These are phyloP conservation scores for Pollimyrus isidori DNA, from an alignment of 2,113 vertebrate species.

Conservation along the genomic window DNA sequence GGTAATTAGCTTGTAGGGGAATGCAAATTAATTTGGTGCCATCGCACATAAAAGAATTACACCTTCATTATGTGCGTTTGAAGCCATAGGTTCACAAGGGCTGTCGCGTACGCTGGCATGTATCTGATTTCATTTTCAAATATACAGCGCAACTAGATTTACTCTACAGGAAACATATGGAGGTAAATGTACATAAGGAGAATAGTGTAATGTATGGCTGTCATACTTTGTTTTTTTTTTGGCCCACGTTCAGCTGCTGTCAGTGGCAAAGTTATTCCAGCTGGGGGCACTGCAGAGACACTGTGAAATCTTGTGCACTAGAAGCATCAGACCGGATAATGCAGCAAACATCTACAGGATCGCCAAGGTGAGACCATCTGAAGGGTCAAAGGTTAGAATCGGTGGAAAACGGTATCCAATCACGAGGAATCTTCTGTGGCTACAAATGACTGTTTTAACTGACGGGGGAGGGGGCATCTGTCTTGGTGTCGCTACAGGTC, in stretches of 20 bases:
- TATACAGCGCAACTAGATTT: neutral
- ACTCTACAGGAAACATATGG: neutral
- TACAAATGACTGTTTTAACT: neutral
- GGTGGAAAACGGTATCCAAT: neutral
- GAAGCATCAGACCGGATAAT: conserved; percentile 74
- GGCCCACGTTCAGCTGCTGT: conserved; percentile 66
- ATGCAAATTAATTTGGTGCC: neutral
- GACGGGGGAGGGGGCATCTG: neutral
- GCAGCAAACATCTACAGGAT: conserved; percentile 84
- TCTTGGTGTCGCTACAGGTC: conserved; percentile 52
- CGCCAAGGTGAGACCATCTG: conserved; percentile 71
- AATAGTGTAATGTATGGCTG: neutral
- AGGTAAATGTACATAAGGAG: neutral
- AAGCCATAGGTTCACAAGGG: neutral
- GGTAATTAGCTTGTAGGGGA: neutral
- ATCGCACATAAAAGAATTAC: neutral
- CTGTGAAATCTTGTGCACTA: conserved; percentile 86
- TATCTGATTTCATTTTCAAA: neutral
- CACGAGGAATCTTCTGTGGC: neutral
- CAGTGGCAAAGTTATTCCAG: conserved; percentile 83
- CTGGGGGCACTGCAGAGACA: conserved; percentile 81
- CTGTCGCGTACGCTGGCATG: neutral
- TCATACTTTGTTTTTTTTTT: neutral
- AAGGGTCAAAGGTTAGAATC: neutral
- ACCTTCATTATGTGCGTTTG: neutral